Evolutionary conservation across 1,140 invertebrate species (phyloP), one percentile per base, ranked within the genome.

Genomic region (Dinothrombium tinctorium): DNA sequence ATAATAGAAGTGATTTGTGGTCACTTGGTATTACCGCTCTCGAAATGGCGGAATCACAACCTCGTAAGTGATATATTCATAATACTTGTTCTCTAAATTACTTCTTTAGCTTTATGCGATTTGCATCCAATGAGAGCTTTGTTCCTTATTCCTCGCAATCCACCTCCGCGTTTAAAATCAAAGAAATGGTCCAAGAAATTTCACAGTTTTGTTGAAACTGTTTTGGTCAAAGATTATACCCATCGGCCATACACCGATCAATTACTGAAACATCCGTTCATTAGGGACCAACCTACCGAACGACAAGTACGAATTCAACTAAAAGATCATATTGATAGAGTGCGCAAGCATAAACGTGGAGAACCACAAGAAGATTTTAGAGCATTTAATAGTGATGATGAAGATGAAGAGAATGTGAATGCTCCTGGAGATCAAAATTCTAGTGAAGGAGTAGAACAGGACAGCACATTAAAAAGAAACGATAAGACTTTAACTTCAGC

Each of bases 31-130:
- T 25, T 6, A 96, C 90, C 25, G 86, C 90, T 23, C 68, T 99
- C 47, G 94, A 99, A 70, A 99, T 99, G 92, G 92, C 92, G 32
- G 94, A 99, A 66, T 92, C 87, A 56, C 90, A 96, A 63, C 94
- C 46, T 36, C 46, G 87, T 28, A 7, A n/a, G n/a, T n/a, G n/a
- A n/a, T n/a, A n/a, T n/a, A n/a, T n/a, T n/a, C n/a, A n/a, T n/a
- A n/a, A n/a, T n/a, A n/a, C n/a, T n/a, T n/a, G n/a, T n/a, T n/a
- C n/a, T n/a, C n/a, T 51, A 70, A 92, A 48, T 87, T 21, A 22
- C 2, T 22, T 29, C 31, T 23, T 19, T 53, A 63, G 60, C 68
- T 25, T 53, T 69, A 23, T 70, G 67, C 69, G 94, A 99, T 69
- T 73, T 99, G 58, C 94, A 99, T 71, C 94, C 94, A 26, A 99